These are phyloP conservation scores for Pectinophora gossypiella DNA, from an alignment of 1,140 invertebrate genomes.

Conservation along the genomic window DNA sequence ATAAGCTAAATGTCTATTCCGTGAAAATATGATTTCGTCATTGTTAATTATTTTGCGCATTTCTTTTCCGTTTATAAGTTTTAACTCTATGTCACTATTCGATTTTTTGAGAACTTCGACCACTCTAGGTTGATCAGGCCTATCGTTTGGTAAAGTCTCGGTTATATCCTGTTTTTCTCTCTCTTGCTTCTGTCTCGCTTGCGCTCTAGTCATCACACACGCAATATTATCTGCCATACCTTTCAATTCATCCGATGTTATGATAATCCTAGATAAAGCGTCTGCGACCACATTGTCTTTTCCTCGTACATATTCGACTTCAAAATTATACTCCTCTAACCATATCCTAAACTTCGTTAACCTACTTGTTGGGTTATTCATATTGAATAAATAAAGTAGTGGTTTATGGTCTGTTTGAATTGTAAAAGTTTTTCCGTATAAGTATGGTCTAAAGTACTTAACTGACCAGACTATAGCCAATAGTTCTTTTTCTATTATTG, in stretches of 20 bases:
- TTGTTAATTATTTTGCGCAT: neutral
- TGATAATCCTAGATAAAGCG: neutral
- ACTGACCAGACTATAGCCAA: neutral
- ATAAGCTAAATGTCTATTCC: neutral
- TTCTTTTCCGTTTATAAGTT: neutral
- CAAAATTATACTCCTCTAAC: neutral
- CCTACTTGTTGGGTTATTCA: conserved; percentile 1
- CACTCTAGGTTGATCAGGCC: neutral
- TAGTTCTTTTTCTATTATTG: conserved; percentile 2
- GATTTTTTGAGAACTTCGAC: neutral
- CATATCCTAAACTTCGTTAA: neutral
- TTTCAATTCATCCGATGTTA: neutral
- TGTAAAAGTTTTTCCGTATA: neutral
- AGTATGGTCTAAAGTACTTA: conserved; percentile 2
- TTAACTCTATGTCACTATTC: neutral
- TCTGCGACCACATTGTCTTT: neutral
- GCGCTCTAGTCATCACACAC: conserved; percentile 4
- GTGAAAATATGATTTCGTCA: neutral
- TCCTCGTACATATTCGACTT: conserved; percentile 2
- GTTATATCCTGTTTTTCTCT: neutral
- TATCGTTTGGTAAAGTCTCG: neutral
- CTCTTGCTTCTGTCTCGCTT: neutral
- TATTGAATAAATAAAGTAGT: neutral
- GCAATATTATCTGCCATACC: neutral
- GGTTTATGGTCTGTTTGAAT: conserved; percentile 4